Evolutionary conservation across 2,797 vertebrate species (phyloP).

Genomic region (Ceyx erithaca): DNA sequence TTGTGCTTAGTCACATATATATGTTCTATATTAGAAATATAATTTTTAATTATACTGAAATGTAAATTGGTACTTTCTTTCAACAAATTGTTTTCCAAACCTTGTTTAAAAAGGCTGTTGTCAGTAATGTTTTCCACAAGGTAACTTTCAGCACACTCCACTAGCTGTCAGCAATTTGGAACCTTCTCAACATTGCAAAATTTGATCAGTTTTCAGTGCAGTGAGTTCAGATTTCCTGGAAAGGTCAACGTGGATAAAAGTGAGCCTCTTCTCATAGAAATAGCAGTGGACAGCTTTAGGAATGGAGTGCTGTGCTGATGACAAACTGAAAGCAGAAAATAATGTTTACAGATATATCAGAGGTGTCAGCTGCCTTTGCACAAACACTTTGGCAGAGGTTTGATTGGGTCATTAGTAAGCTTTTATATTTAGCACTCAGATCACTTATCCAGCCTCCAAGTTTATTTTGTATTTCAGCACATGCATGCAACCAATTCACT

Average conservation of each 20-base stretch:
- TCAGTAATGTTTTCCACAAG: neutral
- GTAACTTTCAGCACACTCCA: conserved; percentile 4
- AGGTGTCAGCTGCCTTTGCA: neutral
- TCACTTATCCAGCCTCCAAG: conserved; percentile 22
- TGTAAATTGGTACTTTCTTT: neutral
- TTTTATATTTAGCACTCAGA: conserved; percentile 59
- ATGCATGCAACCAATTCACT: neutral
- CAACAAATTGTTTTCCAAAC: neutral
- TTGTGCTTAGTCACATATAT: neutral
- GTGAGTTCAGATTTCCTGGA: conserved; percentile 49
- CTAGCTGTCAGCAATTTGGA: conserved; percentile 12
- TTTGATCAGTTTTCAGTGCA: conserved; percentile 47
- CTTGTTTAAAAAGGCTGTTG: neutral
- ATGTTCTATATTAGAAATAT: neutral
- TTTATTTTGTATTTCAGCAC: conserved; percentile 47
- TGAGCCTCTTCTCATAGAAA: conserved; percentile 7
- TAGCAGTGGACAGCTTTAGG: neutral
- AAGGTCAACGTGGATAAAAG: conserved; percentile 36
- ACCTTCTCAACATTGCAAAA: conserved; percentile 35
- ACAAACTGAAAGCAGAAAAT: conserved; percentile 8
- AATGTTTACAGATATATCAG: neutral
- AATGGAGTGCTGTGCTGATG: neutral
- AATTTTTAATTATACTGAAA: neutral
- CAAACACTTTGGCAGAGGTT: conserved; percentile 11
- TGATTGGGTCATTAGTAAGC: conserved; percentile 38